phyloP scores from a whole-genome alignment of 2,888 invertebrate genomes.

The Volucella inanis region DNA sequence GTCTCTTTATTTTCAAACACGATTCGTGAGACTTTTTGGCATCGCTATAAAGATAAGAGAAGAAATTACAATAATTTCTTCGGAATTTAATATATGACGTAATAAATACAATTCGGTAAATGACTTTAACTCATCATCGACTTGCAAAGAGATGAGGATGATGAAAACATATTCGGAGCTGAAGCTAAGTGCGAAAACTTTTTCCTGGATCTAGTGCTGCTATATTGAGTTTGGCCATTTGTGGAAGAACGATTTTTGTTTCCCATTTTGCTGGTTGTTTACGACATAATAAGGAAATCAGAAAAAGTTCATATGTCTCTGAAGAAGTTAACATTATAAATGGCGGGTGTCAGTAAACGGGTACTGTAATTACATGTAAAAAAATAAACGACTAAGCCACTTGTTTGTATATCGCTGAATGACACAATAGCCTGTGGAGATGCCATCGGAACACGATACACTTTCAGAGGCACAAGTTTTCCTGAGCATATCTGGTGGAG shows the following conservation, averaged over 20 bases:
- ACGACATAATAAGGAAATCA: too few relatives aligned
- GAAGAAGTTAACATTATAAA: too few relatives aligned
- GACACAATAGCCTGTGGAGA: too few relatives aligned
- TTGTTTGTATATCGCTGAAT: too few relatives aligned
- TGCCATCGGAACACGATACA: too few relatives aligned
- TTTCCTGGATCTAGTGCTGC: not conserved
- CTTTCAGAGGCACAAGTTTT: too few relatives aligned
- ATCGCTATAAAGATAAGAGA: constrained; percentile 19
- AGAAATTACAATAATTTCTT: not conserved
- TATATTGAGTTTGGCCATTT: not conserved
- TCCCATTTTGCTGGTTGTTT: too few relatives aligned
- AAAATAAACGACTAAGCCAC: too few relatives aligned
- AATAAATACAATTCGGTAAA: constrained; percentile 5
- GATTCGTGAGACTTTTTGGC: constrained; percentile 4
- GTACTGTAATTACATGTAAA: too few relatives aligned
- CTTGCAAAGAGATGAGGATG: not conserved
- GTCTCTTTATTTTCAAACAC: not conserved
- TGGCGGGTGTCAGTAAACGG: too few relatives aligned
- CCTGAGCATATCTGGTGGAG: too few relatives aligned
- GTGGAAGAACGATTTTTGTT: not conserved
- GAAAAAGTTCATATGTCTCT: too few relatives aligned
- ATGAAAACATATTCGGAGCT: not conserved
- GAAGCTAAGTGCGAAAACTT: constrained; percentile 3
- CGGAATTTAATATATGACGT: constrained; percentile 8
- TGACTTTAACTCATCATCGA: not conserved